These are phyloP conservation scores for Triplophysa bombifrons DNA, from an alignment of 2,797 vertebrate genomes.

Conservation along the genomic window DNA sequence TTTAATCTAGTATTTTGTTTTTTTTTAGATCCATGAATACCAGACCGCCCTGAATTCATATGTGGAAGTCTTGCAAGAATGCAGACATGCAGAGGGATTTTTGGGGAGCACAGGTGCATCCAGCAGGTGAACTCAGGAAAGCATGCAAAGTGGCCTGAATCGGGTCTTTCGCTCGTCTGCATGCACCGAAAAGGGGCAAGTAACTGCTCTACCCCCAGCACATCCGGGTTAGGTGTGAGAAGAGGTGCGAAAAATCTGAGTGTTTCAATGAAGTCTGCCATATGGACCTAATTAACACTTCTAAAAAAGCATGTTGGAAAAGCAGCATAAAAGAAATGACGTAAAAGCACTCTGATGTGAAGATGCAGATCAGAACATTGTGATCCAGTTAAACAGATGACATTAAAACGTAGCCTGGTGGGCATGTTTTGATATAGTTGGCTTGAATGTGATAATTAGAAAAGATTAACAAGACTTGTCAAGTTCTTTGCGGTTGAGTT, in stretches of 20 bases:
- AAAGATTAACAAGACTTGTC: conserved; percentile 16
- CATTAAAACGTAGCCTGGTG: background rate
- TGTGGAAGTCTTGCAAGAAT: background rate
- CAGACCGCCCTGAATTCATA: background rate
- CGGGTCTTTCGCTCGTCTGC: background rate
- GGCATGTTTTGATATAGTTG: conserved; percentile 21
- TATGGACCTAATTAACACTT: conserved; percentile 54
- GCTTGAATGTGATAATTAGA: conserved; percentile 43
- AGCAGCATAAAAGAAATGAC: conserved; percentile 13
- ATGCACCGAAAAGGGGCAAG: conserved; percentile 17
- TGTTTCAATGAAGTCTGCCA: conserved; percentile 46
- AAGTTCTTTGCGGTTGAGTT: conserved; percentile 13
- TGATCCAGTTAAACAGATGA: background rate
- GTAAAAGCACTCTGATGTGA: conserved; percentile 11
- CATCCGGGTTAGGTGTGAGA: conserved; percentile 22
- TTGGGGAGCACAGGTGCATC: conserved; percentile 18
- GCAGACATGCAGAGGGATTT: background rate
- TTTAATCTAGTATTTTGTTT: no score
- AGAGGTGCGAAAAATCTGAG: conserved; percentile 44
- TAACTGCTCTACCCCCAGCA: conserved; percentile 29
- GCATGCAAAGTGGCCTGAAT: conserved; percentile 28
- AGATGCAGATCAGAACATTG: conserved; percentile 5
- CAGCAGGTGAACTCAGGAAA: conserved; percentile 25
- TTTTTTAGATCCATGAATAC: no score
- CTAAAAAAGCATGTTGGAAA: conserved; percentile 29